Base-by-base conservation (phyloP, 2,797 vertebrate genomes). In the Poeciliopsis infans region DNA sequence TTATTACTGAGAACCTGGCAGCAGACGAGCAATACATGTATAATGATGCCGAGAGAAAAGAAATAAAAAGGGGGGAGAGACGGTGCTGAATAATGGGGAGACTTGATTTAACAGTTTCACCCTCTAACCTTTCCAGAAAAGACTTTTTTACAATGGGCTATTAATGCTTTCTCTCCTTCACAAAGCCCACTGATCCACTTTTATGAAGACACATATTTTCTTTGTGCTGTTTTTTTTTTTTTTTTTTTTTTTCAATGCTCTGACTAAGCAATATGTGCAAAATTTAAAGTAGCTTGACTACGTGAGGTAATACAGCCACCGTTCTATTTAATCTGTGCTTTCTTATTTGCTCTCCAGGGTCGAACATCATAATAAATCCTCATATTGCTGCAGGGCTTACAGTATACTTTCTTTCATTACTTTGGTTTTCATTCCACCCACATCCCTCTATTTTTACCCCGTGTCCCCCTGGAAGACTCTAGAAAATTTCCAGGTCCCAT, bases 351-450 rank as follows among this genome's bases (percentile, higher is more conserved):
- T 90, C 80, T 64, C 75, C 74, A 76, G 70, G 76, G 80, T 82
- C 83, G 83, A 85, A 91, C 83, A 86, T 85, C 78, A 85, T 88
- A 89, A 92, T 92, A 91, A 91, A 92, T 93, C 86, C 79, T 76
- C 86, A 87, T 81, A 75, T 75, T 83, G 88, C 90, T 87, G 47
- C 47, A 1, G 84, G 91, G 79, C 77, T 85, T 82, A 83, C 91
- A 79, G 76, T 83, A 78, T 89, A 78, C 91, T 84, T 83, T 89
- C 83, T 46, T 53, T 36, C 4, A 31, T 12, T 78, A 89, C 87
- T 85, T 90, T 89, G 84, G 80, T 90, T 89, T 89, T 86, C 80
- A 81, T 85, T 92, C 86, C 78, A 28, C 80, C 87, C 73, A 78
- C 83, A 28, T 81, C 79, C 41, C 61, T 79, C 81, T 61, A 71